These are phyloP conservation scores for Dryocosmus kuriphilus DNA, from an alignment of 2,888 invertebrate genomes.

Conservation along the genomic window DNA sequence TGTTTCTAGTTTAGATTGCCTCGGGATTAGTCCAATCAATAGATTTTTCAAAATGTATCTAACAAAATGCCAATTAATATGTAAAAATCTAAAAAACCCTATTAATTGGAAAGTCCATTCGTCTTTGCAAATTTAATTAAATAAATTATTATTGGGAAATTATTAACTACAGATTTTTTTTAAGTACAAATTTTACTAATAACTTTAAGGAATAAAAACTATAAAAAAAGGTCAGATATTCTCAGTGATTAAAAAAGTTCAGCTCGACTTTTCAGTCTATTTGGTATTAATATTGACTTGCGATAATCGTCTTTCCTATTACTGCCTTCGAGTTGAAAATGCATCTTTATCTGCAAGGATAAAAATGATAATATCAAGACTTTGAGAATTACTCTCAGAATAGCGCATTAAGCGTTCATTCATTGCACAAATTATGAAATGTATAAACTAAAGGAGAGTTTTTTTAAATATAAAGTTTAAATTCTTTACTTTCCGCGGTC, in stretches of 20 bases:
- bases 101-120: neutral
- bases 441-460: no score
- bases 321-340: constrained; percentile 27
- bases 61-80: neutral
- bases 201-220: neutral
- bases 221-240: neutral
- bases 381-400: neutral
- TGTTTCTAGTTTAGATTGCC: constrained; percentile 9
- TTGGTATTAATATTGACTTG: constrained; percentile 27
- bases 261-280: constrained; percentile 5
- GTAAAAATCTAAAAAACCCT: neutral
- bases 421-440: neutral
- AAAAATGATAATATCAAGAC: neutral
- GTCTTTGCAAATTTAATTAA: neutral
- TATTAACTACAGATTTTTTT: neutral
- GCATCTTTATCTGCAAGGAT: constrained; percentile 28
- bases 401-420: neutral
- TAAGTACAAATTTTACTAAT: neutral
- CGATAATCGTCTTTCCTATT: constrained; percentile 11
- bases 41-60: neutral
- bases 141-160: neutral
- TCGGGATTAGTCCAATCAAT: neutral
- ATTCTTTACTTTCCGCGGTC: neutral
- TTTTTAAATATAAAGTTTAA: no score
- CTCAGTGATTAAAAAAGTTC: constrained; percentile 1